These are phyloP conservation scores for Enteromius viviparus DNA, from an alignment of 2,797 vertebrate genomes.

Conservation along the genomic window DNA sequence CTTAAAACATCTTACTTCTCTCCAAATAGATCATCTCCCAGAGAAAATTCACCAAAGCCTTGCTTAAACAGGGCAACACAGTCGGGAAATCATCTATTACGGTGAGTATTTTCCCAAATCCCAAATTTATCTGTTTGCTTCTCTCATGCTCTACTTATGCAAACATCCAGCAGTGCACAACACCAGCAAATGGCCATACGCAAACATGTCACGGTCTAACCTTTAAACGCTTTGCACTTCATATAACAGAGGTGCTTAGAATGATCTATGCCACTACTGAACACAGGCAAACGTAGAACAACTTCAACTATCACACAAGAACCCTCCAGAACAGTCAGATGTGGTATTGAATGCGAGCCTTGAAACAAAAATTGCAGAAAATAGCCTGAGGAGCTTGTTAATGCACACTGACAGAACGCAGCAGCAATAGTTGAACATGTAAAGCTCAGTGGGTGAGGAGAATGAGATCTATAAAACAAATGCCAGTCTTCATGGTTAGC, in stretches of 20 bases:
- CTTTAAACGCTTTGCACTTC: conserved; percentile 34
- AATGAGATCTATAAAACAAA: conserved; percentile 34
- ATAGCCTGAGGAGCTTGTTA: conserved; percentile 8
- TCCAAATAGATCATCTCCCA: conserved; percentile 91
- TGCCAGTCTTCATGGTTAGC: conserved; percentile 12
- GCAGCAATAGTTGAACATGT: conserved; percentile 2
- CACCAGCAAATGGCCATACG: conserved; percentile 1
- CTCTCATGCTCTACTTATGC: not conserved
- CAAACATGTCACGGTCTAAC: conserved; percentile 25
- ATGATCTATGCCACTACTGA: conserved; percentile 19
- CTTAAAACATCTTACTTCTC: conserved; percentile 58
- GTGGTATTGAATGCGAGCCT: not conserved
- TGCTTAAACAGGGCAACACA: conserved; percentile 90
- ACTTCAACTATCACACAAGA: not conserved
- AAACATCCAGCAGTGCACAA: not conserved
- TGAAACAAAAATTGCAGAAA: not conserved
- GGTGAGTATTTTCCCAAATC: conserved; percentile 73
- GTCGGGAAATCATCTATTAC: conserved; percentile 93
- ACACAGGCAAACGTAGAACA: not conserved
- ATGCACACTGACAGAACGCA: conserved; percentile 27
- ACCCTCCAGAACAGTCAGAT: not conserved
- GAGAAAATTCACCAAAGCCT: conserved; percentile 92
- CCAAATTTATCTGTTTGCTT: conserved; percentile 9
- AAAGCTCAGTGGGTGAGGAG: conserved; percentile 3
- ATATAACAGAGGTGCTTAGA: conserved; percentile 1